Evolutionary conservation across 2,888 invertebrate species (phyloP).

Genomic region (Thyatira batis): DNA sequence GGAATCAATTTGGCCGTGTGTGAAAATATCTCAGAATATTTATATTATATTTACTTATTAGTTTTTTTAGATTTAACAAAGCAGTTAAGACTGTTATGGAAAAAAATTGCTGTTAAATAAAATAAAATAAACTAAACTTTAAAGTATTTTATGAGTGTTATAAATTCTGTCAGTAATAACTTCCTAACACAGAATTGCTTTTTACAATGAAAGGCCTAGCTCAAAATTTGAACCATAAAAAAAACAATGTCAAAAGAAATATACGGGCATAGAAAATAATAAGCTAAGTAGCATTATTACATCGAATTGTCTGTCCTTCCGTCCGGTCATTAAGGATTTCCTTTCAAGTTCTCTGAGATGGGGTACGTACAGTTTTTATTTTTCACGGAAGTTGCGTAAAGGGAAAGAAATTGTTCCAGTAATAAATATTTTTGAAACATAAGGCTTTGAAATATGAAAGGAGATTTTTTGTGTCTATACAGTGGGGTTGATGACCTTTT

Average conservation of each 20-base stretch:
- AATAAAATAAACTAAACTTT: too few relatives aligned
- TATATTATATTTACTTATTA: too few relatives aligned
- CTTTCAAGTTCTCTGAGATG: not conserved
- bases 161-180: not conserved
- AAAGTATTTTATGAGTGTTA: too few relatives aligned
- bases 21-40: too few relatives aligned
- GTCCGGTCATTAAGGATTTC: not conserved
- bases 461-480: too few relatives aligned
- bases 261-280: not conserved
- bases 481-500: too few relatives aligned
- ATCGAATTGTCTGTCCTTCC: not conserved
- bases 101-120: too few relatives aligned
- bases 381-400: not conserved
- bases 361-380: not conserved
- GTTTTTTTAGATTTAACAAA: too few relatives aligned
- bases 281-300: not conserved
- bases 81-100: too few relatives aligned
- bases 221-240: not conserved
- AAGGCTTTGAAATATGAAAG: too few relatives aligned
- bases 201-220: not conserved
- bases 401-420: not conserved
- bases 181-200: not conserved
- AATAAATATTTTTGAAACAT: not conserved
- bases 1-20: too few relatives aligned
- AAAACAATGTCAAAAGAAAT: not conserved